Evolutionary conservation across 2,797 vertebrate species (phyloP), one percentile per base, ranked within the genome.

Genomic region (Mormyrus proboscirostris): DNA sequence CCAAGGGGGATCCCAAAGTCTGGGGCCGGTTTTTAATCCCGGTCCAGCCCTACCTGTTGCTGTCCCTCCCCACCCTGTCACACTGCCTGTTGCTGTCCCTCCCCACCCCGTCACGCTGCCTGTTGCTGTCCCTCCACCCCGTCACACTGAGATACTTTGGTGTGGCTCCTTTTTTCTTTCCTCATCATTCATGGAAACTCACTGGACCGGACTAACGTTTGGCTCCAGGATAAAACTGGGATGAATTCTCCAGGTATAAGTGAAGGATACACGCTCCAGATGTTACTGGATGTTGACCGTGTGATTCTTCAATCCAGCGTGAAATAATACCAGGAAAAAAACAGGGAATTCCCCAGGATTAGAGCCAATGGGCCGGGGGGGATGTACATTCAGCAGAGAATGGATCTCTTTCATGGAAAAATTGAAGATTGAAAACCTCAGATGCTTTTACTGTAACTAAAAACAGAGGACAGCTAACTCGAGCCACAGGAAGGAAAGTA

Each of bases 361-460:
- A 44, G 38, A 38, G 44, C 22, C 33, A 41, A 69, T 12, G 33
- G 62, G 25, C 86, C 19, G n/a, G 19, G 55, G 33, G 19, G 33
- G 62, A 29, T 4, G 62, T 69, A 50, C 16, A 86, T 25, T 47
- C 89, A 59, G 89, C 83, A 86, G 33, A 47, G 10, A 57, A 86
- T 29, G 16, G 88, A 44, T 79, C 16, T 79, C 73, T 79, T 79
- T 79, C 73, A 79, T 79, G 73, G 73, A 79, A 79, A 79, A 79
- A 79, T 16, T 79, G 73, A 79, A 79, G 38, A 79, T 0, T 44
- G 73, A 44, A 73, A 50, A 88, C 41, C 33, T 47, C 59, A 65
- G 8, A 59, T 44, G 33, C 33, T 44, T 79, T 79, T 47, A 79
- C 41, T 79, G 16, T 79, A 79, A 79, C 38, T n/a, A 44, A 79